Conservation (phyloP, 2,797 vertebrate genomes). For the Macroramphosus scolopax region DNA sequence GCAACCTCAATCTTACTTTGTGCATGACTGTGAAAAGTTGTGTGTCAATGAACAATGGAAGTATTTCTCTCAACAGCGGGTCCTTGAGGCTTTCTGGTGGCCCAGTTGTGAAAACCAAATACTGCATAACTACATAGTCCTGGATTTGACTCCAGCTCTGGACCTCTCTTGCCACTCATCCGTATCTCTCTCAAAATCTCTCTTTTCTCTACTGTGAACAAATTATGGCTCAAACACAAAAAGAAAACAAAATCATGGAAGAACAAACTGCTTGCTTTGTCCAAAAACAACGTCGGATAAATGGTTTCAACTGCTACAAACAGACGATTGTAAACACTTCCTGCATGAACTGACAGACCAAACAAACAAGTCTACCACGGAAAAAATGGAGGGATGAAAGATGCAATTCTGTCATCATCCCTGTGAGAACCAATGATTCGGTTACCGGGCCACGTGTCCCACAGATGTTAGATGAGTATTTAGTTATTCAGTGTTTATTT, state of each 20-base stretch:
- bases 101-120: neutral
- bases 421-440: too few relatives aligned
- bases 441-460: conserved; percentile 10
- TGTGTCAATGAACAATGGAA: conserved; percentile 37
- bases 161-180: too few relatives aligned
- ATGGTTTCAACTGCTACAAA: too few relatives aligned
- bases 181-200: conserved; percentile 8
- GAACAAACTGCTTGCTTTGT: neutral
- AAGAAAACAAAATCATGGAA: neutral
- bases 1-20: too few relatives aligned
- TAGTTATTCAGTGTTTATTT: conserved; percentile 43
- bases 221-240: conserved; percentile 5
- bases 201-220: conserved; percentile 16
- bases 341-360: neutral
- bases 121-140: neutral
- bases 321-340: neutral
- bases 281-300: neutral
- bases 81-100: conserved; percentile 20
- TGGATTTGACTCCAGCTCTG: conserved; percentile 13
- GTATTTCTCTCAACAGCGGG: conserved; percentile 24
- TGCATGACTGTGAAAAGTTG: conserved; percentile 18
- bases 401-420: conserved; percentile 1
- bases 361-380: neutral
- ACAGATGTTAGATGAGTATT: conserved; percentile 34
- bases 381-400: too few relatives aligned